Evolutionary conservation across 2,113 vertebrate genomes (phyloP).

Genomic region (Agapornis roseicollis): DNA sequence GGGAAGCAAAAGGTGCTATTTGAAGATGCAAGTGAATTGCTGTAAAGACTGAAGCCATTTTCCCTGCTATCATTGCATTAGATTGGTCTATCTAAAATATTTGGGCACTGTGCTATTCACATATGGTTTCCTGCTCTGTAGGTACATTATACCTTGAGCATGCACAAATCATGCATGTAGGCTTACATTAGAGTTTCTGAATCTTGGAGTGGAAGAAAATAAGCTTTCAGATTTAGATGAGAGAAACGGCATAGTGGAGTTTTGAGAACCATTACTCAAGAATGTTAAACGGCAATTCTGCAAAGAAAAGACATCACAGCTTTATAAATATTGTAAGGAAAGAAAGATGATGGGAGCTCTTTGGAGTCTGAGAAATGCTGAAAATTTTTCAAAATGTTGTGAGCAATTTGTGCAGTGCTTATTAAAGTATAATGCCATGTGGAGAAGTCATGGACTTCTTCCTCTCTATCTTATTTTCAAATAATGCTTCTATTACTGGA

Average conservation of each 20-base stretch:
- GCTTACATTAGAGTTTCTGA: not conserved
- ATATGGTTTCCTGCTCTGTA: not conserved
- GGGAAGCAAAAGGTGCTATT: not conserved
- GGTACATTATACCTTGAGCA: not conserved
- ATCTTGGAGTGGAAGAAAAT: not conserved
- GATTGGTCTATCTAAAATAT: not conserved
- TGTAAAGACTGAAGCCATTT: not conserved
- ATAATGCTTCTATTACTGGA: not conserved
- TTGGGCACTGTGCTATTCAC: not conserved
- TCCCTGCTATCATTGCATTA: not conserved
- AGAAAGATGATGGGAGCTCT: constrained; percentile 37
- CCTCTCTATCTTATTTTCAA: not conserved
- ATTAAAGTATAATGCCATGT: constrained; percentile 21
- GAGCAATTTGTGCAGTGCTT: constrained; percentile 4
- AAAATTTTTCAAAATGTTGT: constrained; percentile 35
- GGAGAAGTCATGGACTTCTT: not conserved
- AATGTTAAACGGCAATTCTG: constrained; percentile 6
- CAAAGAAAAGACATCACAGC: constrained; percentile 12
- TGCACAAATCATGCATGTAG: not conserved
- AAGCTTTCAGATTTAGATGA: not conserved
- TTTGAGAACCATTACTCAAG: not conserved
- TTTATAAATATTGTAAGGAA: constrained; percentile 46
- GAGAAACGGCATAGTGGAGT: not conserved
- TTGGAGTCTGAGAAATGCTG: constrained; percentile 14
- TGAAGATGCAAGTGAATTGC: not conserved